phyloP scores from a whole-genome alignment of 2,113 vertebrate genomes.

The Otus sunia region DNA sequence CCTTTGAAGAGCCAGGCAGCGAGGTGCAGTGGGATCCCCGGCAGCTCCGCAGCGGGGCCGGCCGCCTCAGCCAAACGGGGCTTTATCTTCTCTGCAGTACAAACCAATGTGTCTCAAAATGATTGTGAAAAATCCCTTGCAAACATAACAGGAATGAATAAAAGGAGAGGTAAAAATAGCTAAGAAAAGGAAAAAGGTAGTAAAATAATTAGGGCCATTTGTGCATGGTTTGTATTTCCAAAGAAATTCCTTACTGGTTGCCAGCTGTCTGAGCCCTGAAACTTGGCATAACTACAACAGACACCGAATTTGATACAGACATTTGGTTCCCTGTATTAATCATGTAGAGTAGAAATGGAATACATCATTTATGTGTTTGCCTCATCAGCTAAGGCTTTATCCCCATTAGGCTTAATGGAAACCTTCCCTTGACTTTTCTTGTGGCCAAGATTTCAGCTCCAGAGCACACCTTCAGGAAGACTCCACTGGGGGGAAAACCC shows the following conservation, averaged over 20 bases:
- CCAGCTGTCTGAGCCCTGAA: conserved; percentile 67
- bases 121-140: conserved; percentile 13
- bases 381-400: conserved; percentile 26
- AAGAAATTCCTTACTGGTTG: conserved; percentile 14
- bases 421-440: not conserved
- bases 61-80: not conserved
- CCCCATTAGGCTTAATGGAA: not conserved
- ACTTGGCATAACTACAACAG: conserved; percentile 62
- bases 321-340: conserved; percentile 70
- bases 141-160: not conserved
- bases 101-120: not conserved
- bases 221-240: not conserved
- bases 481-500: not conserved
- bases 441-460: not conserved
- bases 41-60: fast-evolving
- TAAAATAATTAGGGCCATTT: conserved; percentile 39
- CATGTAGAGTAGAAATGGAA: conserved; percentile 60
- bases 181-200: not conserved
- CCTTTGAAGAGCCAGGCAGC: not conserved
- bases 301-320: conserved; percentile 70
- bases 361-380: not conserved
- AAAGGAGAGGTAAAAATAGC: not conserved
- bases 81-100: not conserved
- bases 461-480: not conserved
- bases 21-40: not conserved